Conservation (phyloP, 1,140 invertebrate genomes). For the Lepidotrigona ventralis region DNA sequence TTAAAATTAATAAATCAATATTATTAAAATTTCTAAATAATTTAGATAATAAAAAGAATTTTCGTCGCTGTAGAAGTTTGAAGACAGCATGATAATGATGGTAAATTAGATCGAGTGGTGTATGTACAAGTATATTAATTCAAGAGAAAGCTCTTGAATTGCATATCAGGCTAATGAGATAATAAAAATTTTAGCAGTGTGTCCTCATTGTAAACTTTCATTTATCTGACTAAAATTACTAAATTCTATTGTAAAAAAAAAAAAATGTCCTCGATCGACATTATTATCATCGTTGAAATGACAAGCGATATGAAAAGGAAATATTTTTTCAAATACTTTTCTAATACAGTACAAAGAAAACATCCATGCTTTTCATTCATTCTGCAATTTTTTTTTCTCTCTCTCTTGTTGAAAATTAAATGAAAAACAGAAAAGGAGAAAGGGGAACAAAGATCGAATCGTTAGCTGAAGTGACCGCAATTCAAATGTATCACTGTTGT, state of each 20-base stretch:
- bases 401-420: not conserved
- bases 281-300: not conserved
- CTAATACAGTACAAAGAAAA: not conserved
- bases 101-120: too few relatives aligned
- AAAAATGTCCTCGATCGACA: not conserved
- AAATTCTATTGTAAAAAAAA: not conserved
- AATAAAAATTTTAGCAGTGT: too few relatives aligned
- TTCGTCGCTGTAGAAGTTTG: too few relatives aligned
- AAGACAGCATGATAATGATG: too few relatives aligned
- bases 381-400: not conserved
- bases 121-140: too few relatives aligned
- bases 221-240: too few relatives aligned
- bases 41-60: too few relatives aligned
- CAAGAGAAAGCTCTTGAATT: too few relatives aligned
- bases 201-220: too few relatives aligned
- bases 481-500: constrained; percentile 17
- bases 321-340: not conserved
- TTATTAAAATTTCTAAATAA: too few relatives aligned
- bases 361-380: not conserved
- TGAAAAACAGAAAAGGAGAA: not conserved
- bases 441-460: constrained; percentile 15
- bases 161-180: too few relatives aligned
- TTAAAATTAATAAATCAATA: too few relatives aligned
- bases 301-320: not conserved
- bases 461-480: constrained; percentile 6